Evolutionary conservation across 2,888 invertebrate species (phyloP), one percentile per base, ranked within the genome.

Genomic region (Drosophila neotestacea): DNA sequence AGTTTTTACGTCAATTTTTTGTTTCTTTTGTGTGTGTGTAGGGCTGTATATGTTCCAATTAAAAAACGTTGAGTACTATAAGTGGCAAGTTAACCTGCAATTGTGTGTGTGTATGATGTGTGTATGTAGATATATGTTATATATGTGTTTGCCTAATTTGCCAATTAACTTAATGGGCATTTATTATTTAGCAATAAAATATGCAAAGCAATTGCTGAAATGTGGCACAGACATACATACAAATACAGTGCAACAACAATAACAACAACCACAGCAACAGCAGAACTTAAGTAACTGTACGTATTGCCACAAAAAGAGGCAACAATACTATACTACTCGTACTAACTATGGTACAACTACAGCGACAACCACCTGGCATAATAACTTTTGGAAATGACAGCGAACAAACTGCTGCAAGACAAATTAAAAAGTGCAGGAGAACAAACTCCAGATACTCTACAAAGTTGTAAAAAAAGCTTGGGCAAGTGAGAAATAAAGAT

Each of bases 101-200:
- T 63, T 46, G 41, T 58, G 47, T 58, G 47, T 58, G 36, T 51
- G 60, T 54, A 41, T 38, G 38, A 70, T 68, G 68, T 54, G 42
- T 55, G 30, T 39, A 69, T 62, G 66, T 64, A 51, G 67, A 48
- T 59, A 60, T 55, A 16, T 16, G 62, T 69, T 55, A 16, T 16
- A 64, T 69, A 64, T 75, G 64, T 62, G 44, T 79, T 78, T 81
- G 86, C 85, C 89, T 87, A 89, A 89, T 89, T 89, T 89, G 88
- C 88, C 89, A 89, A 89, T 89, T 89, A 90, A 86, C 62, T 90
- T 89, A 89, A 89, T 89, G 84, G 90, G 82, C 84, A 85, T 90
- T 88, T 86, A 88, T 90, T 90, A 88, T 88, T 90, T 88, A 89
- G 83, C 83, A 90, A 90, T 88, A 90, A 88, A 88, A 88, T 90